Evolutionary conservation across 2,113 vertebrate genomes (phyloP).

Genomic region (Promerops cafer): DNA sequence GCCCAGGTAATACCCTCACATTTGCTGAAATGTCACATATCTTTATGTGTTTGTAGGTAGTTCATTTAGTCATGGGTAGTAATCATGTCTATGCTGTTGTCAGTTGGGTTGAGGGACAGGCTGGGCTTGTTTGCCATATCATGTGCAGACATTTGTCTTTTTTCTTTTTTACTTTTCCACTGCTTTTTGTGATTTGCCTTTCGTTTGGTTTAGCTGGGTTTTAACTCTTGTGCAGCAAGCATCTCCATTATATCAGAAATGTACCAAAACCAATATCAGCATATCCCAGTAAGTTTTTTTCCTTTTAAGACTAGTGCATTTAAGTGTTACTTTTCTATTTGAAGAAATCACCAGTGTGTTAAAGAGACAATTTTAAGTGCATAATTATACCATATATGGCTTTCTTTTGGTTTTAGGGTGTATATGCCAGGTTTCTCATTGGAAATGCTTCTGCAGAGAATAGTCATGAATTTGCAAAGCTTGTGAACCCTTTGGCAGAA

Average conservation of each 20-base stretch:
- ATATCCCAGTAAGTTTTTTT: neutral
- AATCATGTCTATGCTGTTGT: neutral
- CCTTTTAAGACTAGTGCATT: neutral
- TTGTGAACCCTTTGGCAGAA: slow-evolving; percentile 84
- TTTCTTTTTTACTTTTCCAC: neutral
- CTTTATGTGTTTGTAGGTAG: neutral
- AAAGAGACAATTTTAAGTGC: neutral
- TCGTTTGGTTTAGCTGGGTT: neutral
- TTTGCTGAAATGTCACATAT: neutral
- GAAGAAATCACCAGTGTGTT: neutral
- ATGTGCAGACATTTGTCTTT: neutral
- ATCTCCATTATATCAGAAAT: neutral
- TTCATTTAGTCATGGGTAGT: neutral
- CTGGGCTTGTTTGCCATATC: neutral
- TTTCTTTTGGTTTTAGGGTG: slow-evolving; percentile 71
- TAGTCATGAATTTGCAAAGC: slow-evolving; percentile 72
- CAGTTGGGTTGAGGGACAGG: neutral
- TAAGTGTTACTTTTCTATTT: neutral
- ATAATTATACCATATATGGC: neutral
- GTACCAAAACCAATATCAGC: neutral
- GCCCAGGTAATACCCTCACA: slow-evolving; percentile 74
- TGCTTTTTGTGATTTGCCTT: neutral
- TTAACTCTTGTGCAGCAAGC: neutral
- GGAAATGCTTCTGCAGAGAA: slow-evolving; percentile 86
- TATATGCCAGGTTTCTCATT: slow-evolving; percentile 82